These are phyloP conservation scores for Procavia capensis DNA, from an alignment of 2,113 vertebrate genomes.

Conservation along the genomic window DNA sequence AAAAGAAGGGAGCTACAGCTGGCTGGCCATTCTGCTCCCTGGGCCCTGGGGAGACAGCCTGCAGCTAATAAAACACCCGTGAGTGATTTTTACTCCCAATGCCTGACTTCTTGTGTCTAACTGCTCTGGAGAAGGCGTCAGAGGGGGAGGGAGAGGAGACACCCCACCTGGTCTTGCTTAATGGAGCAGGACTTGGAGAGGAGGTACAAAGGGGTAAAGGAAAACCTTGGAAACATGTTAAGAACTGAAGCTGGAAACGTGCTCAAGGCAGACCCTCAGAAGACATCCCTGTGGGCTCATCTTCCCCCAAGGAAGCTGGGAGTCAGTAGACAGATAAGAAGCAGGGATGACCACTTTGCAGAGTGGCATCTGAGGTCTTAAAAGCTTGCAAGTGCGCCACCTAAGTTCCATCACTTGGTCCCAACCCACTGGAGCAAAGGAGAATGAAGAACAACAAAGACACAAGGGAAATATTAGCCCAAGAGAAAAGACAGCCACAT, in stretches of 20 bases:
- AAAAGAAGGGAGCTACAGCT: background rate
- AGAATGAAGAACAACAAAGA: no score
- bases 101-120: background rate
- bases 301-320: background rate
- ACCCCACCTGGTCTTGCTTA: background rate
- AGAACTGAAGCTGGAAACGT: background rate
- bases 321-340: background rate
- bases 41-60: background rate
- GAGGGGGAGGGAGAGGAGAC: background rate
- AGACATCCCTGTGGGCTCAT: background rate
- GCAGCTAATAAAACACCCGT: slow-evolving; percentile 50
- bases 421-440: no score
- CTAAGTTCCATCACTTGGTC: no score
- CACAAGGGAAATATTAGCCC: no score
- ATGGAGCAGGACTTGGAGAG: background rate
- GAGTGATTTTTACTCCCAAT: background rate
- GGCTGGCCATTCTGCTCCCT: background rate
- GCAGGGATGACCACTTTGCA: no score
- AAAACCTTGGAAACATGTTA: background rate
- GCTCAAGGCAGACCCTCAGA: background rate
- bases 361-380: no score
- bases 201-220: background rate
- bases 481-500: no score
- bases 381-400: no score
- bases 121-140: background rate